These are phyloP conservation scores for Peromyscus melanophrys DNA, from an alignment of 2,797 vertebrate species.

Conservation along the genomic window DNA sequence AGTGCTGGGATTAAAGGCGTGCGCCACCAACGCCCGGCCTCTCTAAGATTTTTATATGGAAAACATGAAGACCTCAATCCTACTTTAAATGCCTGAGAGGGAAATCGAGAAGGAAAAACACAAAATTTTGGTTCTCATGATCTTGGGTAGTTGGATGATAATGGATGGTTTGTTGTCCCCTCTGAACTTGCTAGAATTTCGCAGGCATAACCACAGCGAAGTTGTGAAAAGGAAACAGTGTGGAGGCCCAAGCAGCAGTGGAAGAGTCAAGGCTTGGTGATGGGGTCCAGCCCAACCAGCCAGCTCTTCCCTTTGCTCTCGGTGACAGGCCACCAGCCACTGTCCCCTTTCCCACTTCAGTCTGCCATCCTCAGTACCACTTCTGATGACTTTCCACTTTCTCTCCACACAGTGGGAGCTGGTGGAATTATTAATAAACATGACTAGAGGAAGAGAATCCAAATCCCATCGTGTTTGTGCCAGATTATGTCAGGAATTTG, in stretches of 20 bases:
- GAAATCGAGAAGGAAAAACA: constrained; percentile 49
- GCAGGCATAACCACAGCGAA: neutral
- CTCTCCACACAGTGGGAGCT: neutral
- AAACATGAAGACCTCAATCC: neutral
- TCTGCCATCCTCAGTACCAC: neutral
- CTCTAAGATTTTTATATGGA: neutral
- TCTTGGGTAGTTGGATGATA: neutral
- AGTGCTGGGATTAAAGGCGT: no score
- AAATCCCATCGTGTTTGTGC: constrained; percentile 51
- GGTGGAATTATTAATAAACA: constrained; percentile 57
- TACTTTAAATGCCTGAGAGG: constrained; percentile 34
- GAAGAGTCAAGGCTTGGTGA: neutral
- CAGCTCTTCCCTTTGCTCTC: neutral
- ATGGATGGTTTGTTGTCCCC: constrained; percentile 37
- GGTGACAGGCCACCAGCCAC: neutral
- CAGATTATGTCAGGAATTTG: constrained; percentile 63
- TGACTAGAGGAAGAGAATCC: constrained; percentile 42
- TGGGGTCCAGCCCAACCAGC: neutral
- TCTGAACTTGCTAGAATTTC: constrained; percentile 56
- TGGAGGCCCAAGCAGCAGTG: constrained; percentile 6
- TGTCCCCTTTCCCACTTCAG: neutral
- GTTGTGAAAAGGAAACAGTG: neutral
- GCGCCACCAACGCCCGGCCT: no score
- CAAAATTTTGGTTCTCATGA: neutral
- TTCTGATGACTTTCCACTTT: constrained; percentile 10